phyloP scores from a whole-genome alignment of 1,140 invertebrate genomes.

The Theocolax elegans region DNA sequence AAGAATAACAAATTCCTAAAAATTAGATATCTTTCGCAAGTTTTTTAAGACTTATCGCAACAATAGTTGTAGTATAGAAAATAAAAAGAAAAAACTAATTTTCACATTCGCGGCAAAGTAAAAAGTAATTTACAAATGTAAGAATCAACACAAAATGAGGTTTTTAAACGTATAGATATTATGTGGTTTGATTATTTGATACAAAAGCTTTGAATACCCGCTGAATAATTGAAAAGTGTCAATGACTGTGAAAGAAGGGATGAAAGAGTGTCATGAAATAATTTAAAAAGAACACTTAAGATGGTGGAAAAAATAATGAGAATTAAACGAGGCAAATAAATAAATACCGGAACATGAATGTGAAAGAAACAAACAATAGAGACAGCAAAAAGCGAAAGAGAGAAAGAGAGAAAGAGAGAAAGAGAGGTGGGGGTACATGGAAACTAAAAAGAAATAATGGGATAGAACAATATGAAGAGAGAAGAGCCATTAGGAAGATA shows the following conservation, averaged over 20 bases:
- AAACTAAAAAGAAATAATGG: slow-evolving; percentile 4
- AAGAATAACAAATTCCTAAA: too few species aligned
- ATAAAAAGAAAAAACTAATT: too few species aligned
- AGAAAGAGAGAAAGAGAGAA: slow-evolving; percentile 18
- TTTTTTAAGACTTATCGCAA: too few species aligned
- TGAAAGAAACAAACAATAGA: too few species aligned
- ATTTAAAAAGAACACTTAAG: too few species aligned
- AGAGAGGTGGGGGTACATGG: background rate
- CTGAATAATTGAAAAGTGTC: slow-evolving; percentile 9
- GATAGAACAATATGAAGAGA: slow-evolving; percentile 24
- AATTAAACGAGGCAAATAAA: slow-evolving; percentile 14
- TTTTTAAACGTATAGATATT: too few species aligned
- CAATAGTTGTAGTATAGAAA: too few species aligned
- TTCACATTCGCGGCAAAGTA: too few species aligned
- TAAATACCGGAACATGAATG: background rate
- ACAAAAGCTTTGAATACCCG: background rate
- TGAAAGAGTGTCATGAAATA: background rate
- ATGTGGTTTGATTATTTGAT: too few species aligned
- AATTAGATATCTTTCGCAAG: too few species aligned
- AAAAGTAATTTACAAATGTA: too few species aligned
- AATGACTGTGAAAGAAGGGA: background rate
- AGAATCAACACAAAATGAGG: too few species aligned
- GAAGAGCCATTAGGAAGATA: slow-evolving; percentile 2
- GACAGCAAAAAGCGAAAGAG: slow-evolving; percentile 3
- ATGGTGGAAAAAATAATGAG: background rate